Conservation (phyloP, 2,113 vertebrate species). For the Oenanthe melanoleuca region DNA sequence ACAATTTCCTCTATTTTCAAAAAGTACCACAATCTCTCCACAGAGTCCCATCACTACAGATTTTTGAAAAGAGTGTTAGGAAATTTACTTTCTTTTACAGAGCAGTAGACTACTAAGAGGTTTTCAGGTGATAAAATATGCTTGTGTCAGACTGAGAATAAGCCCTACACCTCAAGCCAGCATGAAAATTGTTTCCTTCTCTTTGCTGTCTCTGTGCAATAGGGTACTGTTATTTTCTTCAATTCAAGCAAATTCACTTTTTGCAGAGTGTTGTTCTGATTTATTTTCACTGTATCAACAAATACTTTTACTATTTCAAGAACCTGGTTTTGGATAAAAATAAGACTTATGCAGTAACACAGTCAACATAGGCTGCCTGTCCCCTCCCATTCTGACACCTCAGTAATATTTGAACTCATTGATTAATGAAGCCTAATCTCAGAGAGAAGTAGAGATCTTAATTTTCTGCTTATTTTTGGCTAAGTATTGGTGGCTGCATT, state of each 20-base stretch:
- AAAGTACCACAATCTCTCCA: neutral
- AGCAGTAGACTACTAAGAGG: neutral
- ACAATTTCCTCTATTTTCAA: neutral
- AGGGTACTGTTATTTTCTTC: neutral
- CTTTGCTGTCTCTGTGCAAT: neutral
- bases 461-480: neutral
- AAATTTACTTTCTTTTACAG: neutral
- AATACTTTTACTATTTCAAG: neutral
- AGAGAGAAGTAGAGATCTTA: neutral
- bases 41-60: neutral
- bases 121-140: neutral
- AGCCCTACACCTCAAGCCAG: neutral
- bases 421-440: neutral
- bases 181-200: neutral
- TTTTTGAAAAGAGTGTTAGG: neutral
- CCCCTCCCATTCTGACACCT: neutral
- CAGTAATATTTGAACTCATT: neutral
- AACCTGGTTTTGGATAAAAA: neutral
- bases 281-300: neutral
- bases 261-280: neutral
- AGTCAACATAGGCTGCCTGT: rapidly evolving
- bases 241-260: neutral
- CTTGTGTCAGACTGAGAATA: neutral
- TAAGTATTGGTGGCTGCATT: neutral
- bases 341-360: neutral